Conservation (phyloP, 2,888 invertebrate species). For the Drosophila formosana region DNA sequence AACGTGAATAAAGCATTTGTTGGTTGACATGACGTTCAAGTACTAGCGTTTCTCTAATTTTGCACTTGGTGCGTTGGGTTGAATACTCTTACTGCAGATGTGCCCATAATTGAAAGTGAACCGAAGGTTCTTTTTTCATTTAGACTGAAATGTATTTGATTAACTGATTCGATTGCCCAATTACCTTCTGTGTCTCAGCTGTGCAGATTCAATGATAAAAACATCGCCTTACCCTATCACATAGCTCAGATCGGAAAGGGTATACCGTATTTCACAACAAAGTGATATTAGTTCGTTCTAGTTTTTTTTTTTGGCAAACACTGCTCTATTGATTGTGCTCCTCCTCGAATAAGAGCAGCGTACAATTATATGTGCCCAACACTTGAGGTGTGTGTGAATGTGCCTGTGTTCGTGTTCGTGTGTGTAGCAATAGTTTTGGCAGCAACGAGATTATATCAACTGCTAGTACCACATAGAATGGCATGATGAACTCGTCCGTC, state of each 20-base stretch:
- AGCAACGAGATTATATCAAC: constrained; percentile 27
- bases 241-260: constrained; percentile 3
- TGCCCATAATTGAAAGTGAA: background rate
- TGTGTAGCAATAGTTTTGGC: constrained; percentile 44
- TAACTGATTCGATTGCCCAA: background rate
- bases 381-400: constrained; percentile 7
- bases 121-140: background rate
- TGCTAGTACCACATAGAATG: constrained; percentile 16
- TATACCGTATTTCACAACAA: background rate
- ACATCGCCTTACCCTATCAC: background rate
- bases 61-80: constrained; percentile 21
- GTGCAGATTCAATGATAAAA: background rate
- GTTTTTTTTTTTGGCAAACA: constrained; percentile 30
- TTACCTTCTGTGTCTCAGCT: background rate
- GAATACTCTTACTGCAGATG: constrained; percentile 10
- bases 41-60: constrained; percentile 26
- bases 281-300: background rate
- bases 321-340: constrained; percentile 12
- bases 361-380: constrained; percentile 17
- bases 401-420: constrained; percentile 4
- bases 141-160: background rate
- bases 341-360: constrained; percentile 19
- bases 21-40: constrained; percentile 64
- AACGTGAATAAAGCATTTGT: constrained; percentile 37
- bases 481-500: constrained; percentile 27